Percentiles rank a stretch among this genome's conserved stretches.
Conservation (phyloP, 92 coral and sea anemone species). For the Chrysogorgia sp. region DNA sequence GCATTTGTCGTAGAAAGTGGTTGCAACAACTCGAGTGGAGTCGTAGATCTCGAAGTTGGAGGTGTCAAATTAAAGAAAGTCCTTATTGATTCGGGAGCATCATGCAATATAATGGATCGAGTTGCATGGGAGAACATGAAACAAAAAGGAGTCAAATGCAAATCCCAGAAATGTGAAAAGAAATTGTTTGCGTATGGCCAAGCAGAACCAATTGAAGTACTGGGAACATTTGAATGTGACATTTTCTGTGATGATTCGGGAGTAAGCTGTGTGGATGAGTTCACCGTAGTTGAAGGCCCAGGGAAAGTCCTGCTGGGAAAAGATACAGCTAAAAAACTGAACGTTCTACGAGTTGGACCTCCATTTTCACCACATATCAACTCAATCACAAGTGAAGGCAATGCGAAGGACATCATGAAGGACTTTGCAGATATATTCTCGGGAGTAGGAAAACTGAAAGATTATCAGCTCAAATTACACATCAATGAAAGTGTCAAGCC, state of each 20-base stretch:
- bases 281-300: conserved; percentile 42
- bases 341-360: conserved; percentile 57
- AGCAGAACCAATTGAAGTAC: conserved; percentile 28
- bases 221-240: conserved; percentile 26
- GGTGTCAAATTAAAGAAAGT: conserved; percentile 23
- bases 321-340: conserved; percentile 50
- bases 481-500: conserved; percentile 18
- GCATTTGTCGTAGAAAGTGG: conserved; percentile 13
- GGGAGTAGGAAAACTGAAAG: conserved; percentile 47
- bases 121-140: conserved; percentile 33
- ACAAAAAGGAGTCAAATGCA: no score
- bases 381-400: conserved; percentile 45
- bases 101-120: conserved; percentile 37
- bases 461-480: conserved; percentile 28
- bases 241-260: conserved; percentile 15
- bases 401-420: background rate
- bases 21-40: background rate
- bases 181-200: conserved; percentile 17
- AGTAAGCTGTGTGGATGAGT: conserved; percentile 49
- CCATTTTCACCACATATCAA: conserved; percentile 19
- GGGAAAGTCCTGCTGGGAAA: conserved; percentile 52
- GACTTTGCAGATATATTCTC: conserved; percentile 18
- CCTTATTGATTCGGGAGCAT: conserved; percentile 51
- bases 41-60: conserved; percentile 32
- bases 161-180: conserved; percentile 29